Evolutionary conservation across 92 coral and sea anemone genomes (phyloP), one percentile per base, ranked within the genome.

Genomic region (Zoanthus sociatus): DNA sequence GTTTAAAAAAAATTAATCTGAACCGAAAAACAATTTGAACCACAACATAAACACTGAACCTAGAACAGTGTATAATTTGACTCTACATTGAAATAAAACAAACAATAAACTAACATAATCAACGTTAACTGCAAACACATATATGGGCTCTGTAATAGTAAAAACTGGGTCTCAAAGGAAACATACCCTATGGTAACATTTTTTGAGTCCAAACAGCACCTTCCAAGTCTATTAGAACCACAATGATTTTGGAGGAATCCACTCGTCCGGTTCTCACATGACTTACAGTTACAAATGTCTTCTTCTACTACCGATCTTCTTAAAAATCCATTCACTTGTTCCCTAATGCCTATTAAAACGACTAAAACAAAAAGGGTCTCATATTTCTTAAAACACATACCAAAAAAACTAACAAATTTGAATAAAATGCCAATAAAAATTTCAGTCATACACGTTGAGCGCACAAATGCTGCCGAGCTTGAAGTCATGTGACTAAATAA

Each of bases 111-210:
- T 50, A 9, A 50, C 55, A 50, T 50, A 50, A 3, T 50, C 12
- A 7, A 1, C 12, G 12, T 50, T 50, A 50, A 50, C 9, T 50
- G 10, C 9, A 7, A 51, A 7, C 11, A 48, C 18, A 26, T 76
- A 13, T 50, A 7, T 50, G 9, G 9, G 9, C 5, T 7, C 55
- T 50, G 55, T 50, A 50, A 50, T 11, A 51, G 6, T 50, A 54
- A 12, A 26, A 20, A 11, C 21, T 45, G 0, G 30, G 42, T 37
- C 17, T n/a, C 18, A 31, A 47, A 54, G 55, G 1, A 81, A 9
- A 18, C 95, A 87, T 89, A 95, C 98, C 98, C 98, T 31, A 95
- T 75, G 18, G 94, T 89, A 11, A 64, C 67, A 77, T 92, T 89
- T 12, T 18, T 69, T 18, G 87, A 50, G 60, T 91, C 83, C 32